phyloP scores from a whole-genome alignment of 2,888 invertebrate genomes.

The Deilephila porcellus region DNA sequence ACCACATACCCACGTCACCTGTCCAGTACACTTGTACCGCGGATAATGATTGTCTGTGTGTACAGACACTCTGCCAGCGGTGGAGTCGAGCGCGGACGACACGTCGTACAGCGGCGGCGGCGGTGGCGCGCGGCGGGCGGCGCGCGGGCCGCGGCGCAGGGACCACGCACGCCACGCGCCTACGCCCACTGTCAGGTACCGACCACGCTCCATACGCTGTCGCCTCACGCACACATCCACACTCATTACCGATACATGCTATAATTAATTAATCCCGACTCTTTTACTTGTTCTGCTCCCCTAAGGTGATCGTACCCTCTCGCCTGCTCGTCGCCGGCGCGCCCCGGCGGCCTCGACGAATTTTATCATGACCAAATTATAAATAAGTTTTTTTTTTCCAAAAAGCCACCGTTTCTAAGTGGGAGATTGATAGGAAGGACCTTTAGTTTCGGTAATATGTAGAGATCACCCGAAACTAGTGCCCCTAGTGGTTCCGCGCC shows the following conservation, averaged over 20 bases:
- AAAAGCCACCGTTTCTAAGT: constrained; percentile 78
- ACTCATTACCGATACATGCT: not conserved
- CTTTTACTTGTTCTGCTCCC: not conserved
- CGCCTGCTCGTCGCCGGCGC: not conserved
- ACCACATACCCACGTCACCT: not conserved
- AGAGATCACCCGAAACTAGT: constrained; percentile 44
- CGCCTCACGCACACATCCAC: not conserved
- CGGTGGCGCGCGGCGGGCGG: constrained; percentile 32
- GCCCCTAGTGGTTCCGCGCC: constrained; percentile 36
- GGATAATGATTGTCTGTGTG: not conserved
- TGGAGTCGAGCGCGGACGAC: constrained; percentile 66
- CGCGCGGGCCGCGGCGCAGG: constrained; percentile 46
- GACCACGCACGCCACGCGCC: constrained; percentile 48
- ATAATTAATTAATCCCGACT: not conserved
- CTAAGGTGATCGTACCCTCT: not conserved
- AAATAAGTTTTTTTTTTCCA: constrained; percentile 59
- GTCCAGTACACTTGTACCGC: too few species aligned
- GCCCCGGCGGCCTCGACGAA: not conserved
- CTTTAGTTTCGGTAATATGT: constrained; percentile 58
- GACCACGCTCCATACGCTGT: not conserved
- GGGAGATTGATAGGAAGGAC: constrained; percentile 55
- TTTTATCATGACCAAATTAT: constrained; percentile 33
- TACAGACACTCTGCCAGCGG: constrained; percentile 59
- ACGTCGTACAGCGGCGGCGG: constrained; percentile 52
- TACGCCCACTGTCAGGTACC: constrained; percentile 57